Base-by-base conservation (phyloP, 2,113 vertebrate species). In the Nothobranchius furzeri region DNA sequence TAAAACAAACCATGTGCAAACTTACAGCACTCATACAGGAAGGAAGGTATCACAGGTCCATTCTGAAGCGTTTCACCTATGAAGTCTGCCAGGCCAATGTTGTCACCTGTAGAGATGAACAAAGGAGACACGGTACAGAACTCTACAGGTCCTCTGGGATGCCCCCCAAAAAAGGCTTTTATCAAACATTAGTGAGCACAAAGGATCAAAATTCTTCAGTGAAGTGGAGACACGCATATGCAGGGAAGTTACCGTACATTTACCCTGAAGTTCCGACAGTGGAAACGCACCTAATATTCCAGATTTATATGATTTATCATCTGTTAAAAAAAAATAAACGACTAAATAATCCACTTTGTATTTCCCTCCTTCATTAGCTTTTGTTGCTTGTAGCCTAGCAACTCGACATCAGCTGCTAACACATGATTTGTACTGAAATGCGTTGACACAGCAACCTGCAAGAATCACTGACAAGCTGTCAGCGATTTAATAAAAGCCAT, bases 1-100 rank as follows among this genome's bases (percentile, higher is more conserved):
- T 40, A 57, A 25, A 40, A 40, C 4, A 40, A 40, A 40, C 6
- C 47, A 14, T 8, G 35, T 4, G 35, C 2, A 63, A 13, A 81
- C 88, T 94, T 93, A 95, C 94, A 88, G 68, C 95, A 95, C 72
- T 93, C 88, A 50, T 90, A 66, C 52, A 73, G 82, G 59, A 88
- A 78, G 83, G 76, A 77, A 64, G 89, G 79, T 60, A 81, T 73
- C 79, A 82, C 67, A 12, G 81, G 75, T 73, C 68, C 65, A 78
- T 93, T 92, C 84, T 87, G 81, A 45, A 91, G 72, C 4, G 81
- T 82, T 64, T 68, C 85, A 60, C 88, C 91, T 80, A 95, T 92
- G 68, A 94, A 87, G 75, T 88, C 88, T 4, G 86, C 83, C 87
- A 89, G 93, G 78, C 92, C 91, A 37, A 86, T 91, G 66, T 93